Evolutionary conservation across 2,888 invertebrate species (phyloP).

Genomic region (Taphrorychus bicolor): DNA sequence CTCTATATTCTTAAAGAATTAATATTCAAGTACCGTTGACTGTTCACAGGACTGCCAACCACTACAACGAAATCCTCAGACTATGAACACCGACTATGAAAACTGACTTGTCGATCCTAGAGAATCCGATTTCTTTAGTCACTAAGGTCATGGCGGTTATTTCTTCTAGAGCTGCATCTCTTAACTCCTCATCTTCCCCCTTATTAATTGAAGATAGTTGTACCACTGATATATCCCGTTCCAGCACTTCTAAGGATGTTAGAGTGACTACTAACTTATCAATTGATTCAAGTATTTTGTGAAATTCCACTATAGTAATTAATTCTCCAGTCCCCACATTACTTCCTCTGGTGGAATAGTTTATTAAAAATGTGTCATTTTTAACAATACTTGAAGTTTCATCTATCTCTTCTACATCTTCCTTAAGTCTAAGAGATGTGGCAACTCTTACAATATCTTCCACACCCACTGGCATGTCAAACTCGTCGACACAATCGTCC

Average conservation of each 20-base stretch:
- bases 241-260: constrained; percentile 3
- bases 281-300: too few species aligned
- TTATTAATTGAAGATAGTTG: neutral
- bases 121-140: constrained; percentile 30
- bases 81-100: constrained; percentile 48
- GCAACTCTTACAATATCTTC: neutral
- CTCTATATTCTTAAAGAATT: too few species aligned
- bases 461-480: neutral
- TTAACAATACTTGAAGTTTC: neutral
- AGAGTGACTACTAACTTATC: constrained; percentile 14
- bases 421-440: neutral
- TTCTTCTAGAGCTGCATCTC: neutral
- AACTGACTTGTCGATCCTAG: constrained; percentile 34
- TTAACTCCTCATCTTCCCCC: neutral
- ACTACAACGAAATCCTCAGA: too few species aligned
- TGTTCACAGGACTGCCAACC: too few species aligned
- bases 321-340: neutral
- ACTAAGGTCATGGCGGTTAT: constrained; percentile 26
- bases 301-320: neutral
- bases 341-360: neutral
- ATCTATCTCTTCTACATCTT: neutral
- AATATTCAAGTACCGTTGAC: too few species aligned
- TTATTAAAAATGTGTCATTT: neutral
- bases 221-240: neutral
- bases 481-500: neutral